A percentile compares a stretch with the other conserved stretches of the same genome.
Evolutionary conservation across 1,140 invertebrate genomes (phyloP).

Genomic region (Drosophila nannoptera): DNA sequence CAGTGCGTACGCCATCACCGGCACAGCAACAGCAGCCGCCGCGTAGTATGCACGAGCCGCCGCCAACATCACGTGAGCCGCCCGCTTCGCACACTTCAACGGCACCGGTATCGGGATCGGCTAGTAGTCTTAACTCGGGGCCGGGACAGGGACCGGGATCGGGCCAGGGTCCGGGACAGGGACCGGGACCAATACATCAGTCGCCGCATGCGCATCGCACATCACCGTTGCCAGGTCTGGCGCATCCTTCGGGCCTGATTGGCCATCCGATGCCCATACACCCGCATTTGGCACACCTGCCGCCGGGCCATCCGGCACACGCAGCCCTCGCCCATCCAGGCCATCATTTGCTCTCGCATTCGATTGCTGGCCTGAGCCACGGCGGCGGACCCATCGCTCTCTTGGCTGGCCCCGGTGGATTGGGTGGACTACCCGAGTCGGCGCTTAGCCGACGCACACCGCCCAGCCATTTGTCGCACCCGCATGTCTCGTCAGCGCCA

Average conservation of each 20-base stretch:
- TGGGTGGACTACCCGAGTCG: conserved; percentile 71
- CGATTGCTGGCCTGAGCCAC: conserved; percentile 67
- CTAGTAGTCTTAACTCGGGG: conserved; percentile 11
- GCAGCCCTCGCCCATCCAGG: conserved; percentile 69
- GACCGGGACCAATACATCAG: conserved; percentile 54
- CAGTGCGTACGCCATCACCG: conserved; percentile 75
- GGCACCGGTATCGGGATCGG: conserved; percentile 41
- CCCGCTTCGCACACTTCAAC: conserved; percentile 60
- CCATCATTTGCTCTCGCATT: conserved; percentile 74
- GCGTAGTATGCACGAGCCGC: conserved; percentile 60
- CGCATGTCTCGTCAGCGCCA: conserved; percentile 62
- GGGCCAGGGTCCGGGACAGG: conserved; percentile 6
- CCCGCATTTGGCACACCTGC: conserved; percentile 72
- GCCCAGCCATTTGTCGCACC: conserved; percentile 66
- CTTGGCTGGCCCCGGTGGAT: conserved; percentile 65
- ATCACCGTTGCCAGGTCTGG: conserved; percentile 68
- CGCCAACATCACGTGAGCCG: conserved; percentile 61
- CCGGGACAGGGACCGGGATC: conserved; percentile 21
- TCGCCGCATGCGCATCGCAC: conserved; percentile 73
- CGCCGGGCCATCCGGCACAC: conserved; percentile 75
- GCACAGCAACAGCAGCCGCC: conserved; percentile 68
- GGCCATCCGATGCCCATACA: conserved; percentile 76
- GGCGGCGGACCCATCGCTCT: conserved; percentile 71
- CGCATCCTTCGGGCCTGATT: conserved; percentile 65
- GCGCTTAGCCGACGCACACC: conserved; percentile 72